A percentile compares a stretch with the other conserved stretches of the same genome.
Evolutionary conservation across 2,113 vertebrate species (phyloP).

Genomic region (Coreoperca whiteheadi): DNA sequence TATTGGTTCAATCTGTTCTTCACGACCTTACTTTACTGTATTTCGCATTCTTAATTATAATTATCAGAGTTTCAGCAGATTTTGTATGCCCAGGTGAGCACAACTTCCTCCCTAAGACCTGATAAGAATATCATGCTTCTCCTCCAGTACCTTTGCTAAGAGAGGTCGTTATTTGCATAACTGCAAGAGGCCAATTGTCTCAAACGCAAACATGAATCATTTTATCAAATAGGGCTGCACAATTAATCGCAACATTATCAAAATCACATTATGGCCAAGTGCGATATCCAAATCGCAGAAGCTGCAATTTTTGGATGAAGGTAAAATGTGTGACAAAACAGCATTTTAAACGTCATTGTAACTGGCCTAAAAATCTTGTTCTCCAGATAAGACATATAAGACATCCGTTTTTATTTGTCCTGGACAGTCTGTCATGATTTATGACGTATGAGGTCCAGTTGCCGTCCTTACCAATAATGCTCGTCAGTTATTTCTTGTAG

Average conservation of each 20-base stretch:
- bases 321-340: too few relatives aligned
- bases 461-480: not conserved
- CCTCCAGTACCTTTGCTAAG: too few relatives aligned
- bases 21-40: not conserved
- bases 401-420: too few relatives aligned
- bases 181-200: not conserved
- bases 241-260: too few relatives aligned
- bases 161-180: too few relatives aligned
- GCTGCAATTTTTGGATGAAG: too few relatives aligned
- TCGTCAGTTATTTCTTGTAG: not conserved
- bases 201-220: not conserved
- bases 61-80: not conserved
- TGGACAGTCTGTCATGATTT: not conserved
- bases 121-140: not conserved
- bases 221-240: too few relatives aligned
- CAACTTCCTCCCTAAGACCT: not conserved
- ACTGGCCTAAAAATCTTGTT: too few relatives aligned
- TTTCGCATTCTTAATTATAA: not conserved
- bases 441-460: not conserved
- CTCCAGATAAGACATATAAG: too few relatives aligned
- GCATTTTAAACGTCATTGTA: too few relatives aligned
- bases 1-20: slow-evolving; percentile 18
- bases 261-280: too few relatives aligned
- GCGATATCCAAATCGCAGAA: too few relatives aligned
- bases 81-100: not conserved